phyloP scores from a whole-genome alignment of 2,888 invertebrate genomes.

The Harpalus rubripes region DNA sequence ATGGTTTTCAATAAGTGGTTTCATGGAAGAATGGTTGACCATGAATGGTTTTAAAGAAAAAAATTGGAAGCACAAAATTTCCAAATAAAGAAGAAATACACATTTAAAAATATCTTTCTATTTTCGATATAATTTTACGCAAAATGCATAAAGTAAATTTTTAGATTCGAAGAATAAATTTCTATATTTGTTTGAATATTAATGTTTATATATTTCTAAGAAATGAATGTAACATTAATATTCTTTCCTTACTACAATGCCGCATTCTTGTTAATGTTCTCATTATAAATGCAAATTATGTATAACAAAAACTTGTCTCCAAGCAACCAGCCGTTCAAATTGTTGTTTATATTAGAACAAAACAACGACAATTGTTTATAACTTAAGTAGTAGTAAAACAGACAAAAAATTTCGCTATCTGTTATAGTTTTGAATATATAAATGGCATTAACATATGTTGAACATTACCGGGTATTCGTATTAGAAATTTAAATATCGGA shows the following conservation, averaged over 20 bases:
- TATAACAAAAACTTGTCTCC: not conserved
- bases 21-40: not conserved
- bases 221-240: slow-evolving; percentile 1
- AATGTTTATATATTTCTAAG: not conserved
- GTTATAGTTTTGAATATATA: slow-evolving; percentile 22
- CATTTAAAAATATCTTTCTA: not conserved
- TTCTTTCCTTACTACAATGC: not conserved
- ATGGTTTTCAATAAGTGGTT: not conserved
- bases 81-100: not conserved
- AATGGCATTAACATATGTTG: slow-evolving; percentile 10
- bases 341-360: slow-evolving; percentile 1
- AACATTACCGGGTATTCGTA: slow-evolving; percentile 21
- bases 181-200: too few relatives aligned
- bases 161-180: too few relatives aligned
- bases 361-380: not conserved
- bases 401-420: not conserved
- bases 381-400: not conserved
- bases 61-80: not conserved
- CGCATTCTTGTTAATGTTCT: too few relatives aligned
- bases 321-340: not conserved
- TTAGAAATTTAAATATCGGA: slow-evolving; percentile 43
- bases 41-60: not conserved
- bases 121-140: not conserved
- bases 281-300: not conserved
- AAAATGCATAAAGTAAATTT: too few relatives aligned